Conservation (phyloP, 2,797 vertebrate species). For the Siniperca scherzeri region DNA sequence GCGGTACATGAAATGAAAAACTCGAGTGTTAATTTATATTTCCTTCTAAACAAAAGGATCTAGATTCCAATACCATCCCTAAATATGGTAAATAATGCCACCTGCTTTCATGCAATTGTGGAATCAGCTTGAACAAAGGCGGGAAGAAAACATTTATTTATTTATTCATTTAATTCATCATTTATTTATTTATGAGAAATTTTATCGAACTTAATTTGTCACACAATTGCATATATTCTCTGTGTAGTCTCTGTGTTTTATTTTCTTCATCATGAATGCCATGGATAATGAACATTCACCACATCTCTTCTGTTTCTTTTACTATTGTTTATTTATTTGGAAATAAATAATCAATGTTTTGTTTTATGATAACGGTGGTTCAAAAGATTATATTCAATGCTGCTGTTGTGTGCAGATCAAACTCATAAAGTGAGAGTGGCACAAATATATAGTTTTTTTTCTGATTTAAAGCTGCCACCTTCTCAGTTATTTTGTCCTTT, state of each 20-base stretch:
- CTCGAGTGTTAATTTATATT: background rate
- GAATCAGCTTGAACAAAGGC: slow-evolving; percentile 13
- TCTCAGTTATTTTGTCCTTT: slow-evolving; percentile 27
- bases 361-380: background rate
- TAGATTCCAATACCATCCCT: slow-evolving; percentile 12
- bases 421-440: background rate
- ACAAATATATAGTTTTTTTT: background rate
- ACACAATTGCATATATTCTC: slow-evolving; percentile 2
- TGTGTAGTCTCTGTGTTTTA: background rate
- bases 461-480: background rate
- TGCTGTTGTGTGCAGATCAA: background rate
- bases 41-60: slow-evolving; percentile 19
- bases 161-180: background rate
- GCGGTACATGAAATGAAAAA: background rate
- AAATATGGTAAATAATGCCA: slow-evolving; percentile 6
- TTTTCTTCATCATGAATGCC: background rate
- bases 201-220: background rate
- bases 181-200: background rate
- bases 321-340: background rate
- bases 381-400: background rate
- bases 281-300: background rate
- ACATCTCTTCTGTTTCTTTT: background rate
- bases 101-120: slow-evolving; percentile 3
- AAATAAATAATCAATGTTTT: background rate
- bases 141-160: background rate